Percentiles rank a stretch among this genome's conserved stretches.
phyloP scores from a whole-genome alignment of 2,113 vertebrate genomes.

The Cyanoramphus novaezelandiae region DNA sequence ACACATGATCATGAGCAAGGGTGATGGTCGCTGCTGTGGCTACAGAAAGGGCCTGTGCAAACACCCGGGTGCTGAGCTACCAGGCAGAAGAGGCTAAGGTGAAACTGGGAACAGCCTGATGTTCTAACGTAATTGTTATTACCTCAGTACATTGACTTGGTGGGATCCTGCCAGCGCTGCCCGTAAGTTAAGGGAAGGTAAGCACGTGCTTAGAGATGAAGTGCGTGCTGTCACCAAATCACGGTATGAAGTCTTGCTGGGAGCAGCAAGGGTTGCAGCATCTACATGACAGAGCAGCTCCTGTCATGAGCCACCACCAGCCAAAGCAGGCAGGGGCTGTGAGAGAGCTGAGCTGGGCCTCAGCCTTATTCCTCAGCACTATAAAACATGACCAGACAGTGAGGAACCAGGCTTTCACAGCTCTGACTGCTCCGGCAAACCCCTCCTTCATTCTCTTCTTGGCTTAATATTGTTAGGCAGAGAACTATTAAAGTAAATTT shows the following conservation, averaged over 20 bases:
- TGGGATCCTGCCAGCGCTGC: neutral
- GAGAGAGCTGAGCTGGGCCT: neutral
- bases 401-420: neutral
- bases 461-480: neutral
- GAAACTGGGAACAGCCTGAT: neutral
- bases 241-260: neutral
- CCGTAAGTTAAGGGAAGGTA: neutral
- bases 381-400: neutral
- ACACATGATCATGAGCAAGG: neutral
- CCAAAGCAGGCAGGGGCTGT: neutral
- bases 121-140: neutral
- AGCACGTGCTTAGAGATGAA: neutral
- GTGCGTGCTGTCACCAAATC: neutral
- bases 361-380: neutral
- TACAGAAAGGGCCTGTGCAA: neutral
- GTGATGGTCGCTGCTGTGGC: neutral
- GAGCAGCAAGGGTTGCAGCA: neutral
- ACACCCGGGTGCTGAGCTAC: neutral
- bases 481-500: slow-evolving; percentile 16
- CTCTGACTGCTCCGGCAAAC: neutral
- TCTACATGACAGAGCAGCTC: neutral
- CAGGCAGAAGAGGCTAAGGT: neutral
- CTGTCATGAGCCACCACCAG: rapidly evolving
- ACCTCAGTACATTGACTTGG: neutral
- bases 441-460: neutral